These are phyloP conservation scores for Stenoptilia bipunctidactyla DNA, from an alignment of 2,888 invertebrate genomes.

Conservation along the genomic window DNA sequence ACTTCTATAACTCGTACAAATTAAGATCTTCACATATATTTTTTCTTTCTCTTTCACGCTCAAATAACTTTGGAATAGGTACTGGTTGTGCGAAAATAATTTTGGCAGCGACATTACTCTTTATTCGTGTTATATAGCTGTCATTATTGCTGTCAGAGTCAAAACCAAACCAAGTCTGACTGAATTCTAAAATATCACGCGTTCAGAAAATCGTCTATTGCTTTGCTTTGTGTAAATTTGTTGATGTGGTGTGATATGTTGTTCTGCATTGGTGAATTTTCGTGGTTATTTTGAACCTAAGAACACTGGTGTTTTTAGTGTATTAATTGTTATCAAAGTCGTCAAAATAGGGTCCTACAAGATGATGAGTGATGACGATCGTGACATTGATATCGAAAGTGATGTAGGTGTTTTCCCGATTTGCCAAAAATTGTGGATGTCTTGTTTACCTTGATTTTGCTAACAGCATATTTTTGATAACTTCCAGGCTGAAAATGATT, in stretches of 20 bases:
- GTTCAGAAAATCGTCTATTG: not conserved
- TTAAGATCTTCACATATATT: too few species aligned
- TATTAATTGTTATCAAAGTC: not conserved
- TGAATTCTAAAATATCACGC: not conserved
- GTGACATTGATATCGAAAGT: constrained; percentile 95
- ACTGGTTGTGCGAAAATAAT: too few species aligned
- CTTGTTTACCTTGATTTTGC: not conserved
- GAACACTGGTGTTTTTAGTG: not conserved
- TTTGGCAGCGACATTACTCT: too few species aligned
- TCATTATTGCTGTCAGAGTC: too few species aligned
- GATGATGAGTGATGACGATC: constrained; percentile 94
- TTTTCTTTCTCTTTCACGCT: too few species aligned
- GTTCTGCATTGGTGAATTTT: not conserved
- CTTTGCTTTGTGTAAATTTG: not conserved
- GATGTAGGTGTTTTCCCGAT: constrained; percentile 77
- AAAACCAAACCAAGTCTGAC: too few species aligned
- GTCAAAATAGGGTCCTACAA: not conserved
- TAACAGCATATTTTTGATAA: constrained; percentile 9
- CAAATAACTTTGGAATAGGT: too few species aligned
- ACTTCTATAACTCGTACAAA: too few species aligned
- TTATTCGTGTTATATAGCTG: too few species aligned
- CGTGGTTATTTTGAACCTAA: not conserved
- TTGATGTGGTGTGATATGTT: not conserved
- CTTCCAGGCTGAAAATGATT: constrained; percentile 84
- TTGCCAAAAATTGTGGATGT: not conserved